A percentile compares a stretch with the other conserved stretches of the same genome.
Evolutionary conservation across 1,140 invertebrate genomes (phyloP).

Genomic region (Anagrus nilaparvatae): DNA sequence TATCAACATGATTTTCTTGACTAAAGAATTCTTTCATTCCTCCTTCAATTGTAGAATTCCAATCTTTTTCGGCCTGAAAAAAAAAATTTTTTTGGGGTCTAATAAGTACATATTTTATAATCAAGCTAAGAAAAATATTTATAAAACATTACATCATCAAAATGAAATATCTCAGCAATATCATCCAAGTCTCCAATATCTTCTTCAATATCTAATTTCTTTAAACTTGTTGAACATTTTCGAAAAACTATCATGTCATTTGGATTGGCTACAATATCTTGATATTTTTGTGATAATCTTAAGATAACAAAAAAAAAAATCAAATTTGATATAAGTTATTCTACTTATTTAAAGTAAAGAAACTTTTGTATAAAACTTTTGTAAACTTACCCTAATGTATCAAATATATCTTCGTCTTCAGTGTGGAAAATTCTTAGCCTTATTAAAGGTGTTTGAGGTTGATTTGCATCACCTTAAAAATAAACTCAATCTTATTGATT

Average conservation of each 20-base stretch:
- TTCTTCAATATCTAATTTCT: conserved; percentile 12
- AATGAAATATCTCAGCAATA: conserved; percentile 19
- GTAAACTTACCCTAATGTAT: conserved; percentile 57
- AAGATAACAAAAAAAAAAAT: no score
- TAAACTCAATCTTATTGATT: conserved; percentile 13
- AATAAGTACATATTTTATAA: no score
- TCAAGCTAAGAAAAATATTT: conserved; percentile 12
- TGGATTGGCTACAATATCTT: conserved; percentile 54
- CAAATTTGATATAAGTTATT: conserved; percentile 8
- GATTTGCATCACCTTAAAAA: conserved; percentile 53
- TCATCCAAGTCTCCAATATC: conserved; percentile 13
- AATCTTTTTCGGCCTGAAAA: conserved; percentile 23
- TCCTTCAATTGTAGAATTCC: conserved; percentile 48
- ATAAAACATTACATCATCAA: conserved; percentile 20
- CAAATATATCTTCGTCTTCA: conserved; percentile 58
- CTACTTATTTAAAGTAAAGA: conserved; percentile 4
- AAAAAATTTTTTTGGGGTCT: no score
- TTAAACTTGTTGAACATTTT: conserved; percentile 20
- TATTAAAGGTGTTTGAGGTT: conserved; percentile 70
- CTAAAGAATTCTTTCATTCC: conserved; percentile 54
- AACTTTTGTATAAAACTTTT: no score
- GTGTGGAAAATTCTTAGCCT: conserved; percentile 68
- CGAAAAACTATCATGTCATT: conserved; percentile 50
- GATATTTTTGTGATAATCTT: conserved; percentile 39
- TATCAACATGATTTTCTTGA: conserved; percentile 32